Evolutionary conservation across 2,797 vertebrate species (phyloP).

Genomic region (Pangasius krempfi): DNA sequence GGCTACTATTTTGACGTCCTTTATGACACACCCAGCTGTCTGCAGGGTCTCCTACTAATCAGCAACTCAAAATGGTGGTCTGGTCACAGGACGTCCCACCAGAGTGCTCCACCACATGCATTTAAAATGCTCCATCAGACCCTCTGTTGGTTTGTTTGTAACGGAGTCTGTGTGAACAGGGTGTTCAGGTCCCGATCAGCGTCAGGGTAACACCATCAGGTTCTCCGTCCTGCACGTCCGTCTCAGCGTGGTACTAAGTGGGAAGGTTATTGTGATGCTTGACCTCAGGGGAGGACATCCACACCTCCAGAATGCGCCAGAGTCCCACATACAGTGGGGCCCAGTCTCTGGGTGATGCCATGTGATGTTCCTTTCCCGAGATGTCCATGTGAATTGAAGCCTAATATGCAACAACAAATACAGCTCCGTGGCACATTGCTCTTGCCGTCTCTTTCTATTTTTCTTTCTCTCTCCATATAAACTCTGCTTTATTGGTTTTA

Average conservation of each 20-base stretch:
- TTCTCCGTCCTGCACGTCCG: neutral
- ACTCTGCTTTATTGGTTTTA: constrained; percentile 14
- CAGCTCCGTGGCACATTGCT: neutral
- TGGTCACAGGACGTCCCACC: neutral
- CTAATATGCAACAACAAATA: neutral
- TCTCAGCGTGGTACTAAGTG: neutral
- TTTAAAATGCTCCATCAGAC: neutral
- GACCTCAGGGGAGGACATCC: neutral
- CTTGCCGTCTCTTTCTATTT: neutral
- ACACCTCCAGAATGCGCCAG: neutral
- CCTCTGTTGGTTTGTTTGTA: neutral
- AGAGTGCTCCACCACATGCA: neutral
- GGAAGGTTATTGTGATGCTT: neutral
- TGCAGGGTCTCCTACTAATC: neutral
- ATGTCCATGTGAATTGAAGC: neutral
- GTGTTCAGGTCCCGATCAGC: neutral
- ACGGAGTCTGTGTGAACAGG: neutral
- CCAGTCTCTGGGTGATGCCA: no score
- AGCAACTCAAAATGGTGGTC: neutral
- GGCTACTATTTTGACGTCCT: neutral
- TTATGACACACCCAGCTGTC: neutral
- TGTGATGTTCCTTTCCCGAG: neutral
- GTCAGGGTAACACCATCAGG: neutral
- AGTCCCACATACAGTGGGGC: neutral
- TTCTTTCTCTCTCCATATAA: neutral